Evolutionary conservation across 2,888 invertebrate genomes (phyloP).

Genomic region (Habroteleia sp.): DNA sequence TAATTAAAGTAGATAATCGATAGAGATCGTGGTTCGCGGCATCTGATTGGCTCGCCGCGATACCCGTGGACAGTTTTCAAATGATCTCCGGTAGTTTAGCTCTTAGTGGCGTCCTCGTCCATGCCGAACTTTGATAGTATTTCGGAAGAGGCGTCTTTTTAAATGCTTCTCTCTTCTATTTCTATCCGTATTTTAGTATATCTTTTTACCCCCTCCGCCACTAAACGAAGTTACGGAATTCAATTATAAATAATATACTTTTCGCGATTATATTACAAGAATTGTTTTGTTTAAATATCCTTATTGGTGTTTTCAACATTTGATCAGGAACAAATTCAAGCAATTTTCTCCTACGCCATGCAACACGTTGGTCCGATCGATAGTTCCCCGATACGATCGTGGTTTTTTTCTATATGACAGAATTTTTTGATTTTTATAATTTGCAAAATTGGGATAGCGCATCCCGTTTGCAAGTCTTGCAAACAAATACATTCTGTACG

Average conservation of each 20-base stretch:
- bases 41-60: slow-evolving; percentile 81
- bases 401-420: slow-evolving; percentile 27
- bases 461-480: slow-evolving; percentile 39
- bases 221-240: slow-evolving; percentile 19
- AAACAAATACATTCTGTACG: slow-evolving; percentile 41
- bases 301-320: slow-evolving; percentile 9
- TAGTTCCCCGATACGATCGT: slow-evolving; percentile 46
- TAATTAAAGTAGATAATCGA: slow-evolving; percentile 81
- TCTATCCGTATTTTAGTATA: slow-evolving; percentile 61
- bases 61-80: slow-evolving; percentile 81
- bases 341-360: slow-evolving; percentile 42
- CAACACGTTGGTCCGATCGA: slow-evolving; percentile 59
- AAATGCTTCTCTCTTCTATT: slow-evolving; percentile 66
- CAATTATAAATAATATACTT: neutral
- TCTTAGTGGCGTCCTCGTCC: slow-evolving; percentile 78
- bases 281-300: neutral
- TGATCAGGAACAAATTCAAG: slow-evolving; percentile 11
- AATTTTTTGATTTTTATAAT: slow-evolving; percentile 20
- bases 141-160: slow-evolving; percentile 70
- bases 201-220: slow-evolving; percentile 40
- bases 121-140: slow-evolving; percentile 69
- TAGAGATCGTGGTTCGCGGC: slow-evolving; percentile 79
- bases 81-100: slow-evolving; percentile 81
- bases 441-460: slow-evolving; percentile 45
- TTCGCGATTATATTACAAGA: slow-evolving; percentile 4